phyloP scores from a whole-genome alignment of 2,113 vertebrate genomes.

The Sturnira hondurensis region DNA sequence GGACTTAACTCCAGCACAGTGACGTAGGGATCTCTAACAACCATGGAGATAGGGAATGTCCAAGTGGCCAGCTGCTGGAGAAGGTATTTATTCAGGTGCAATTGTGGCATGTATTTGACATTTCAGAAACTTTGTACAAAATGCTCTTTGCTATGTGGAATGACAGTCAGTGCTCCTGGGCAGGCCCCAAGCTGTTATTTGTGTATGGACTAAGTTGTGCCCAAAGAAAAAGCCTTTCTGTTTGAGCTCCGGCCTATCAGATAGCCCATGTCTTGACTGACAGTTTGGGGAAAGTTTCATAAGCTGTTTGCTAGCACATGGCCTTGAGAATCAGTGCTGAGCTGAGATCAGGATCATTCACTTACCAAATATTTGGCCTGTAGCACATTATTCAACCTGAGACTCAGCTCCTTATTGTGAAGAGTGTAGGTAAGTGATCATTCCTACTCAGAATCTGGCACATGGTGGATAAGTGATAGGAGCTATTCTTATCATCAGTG shows the following conservation, averaged over 20 bases:
- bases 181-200: background rate
- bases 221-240: background rate
- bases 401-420: background rate
- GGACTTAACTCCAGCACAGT: background rate
- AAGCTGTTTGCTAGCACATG: background rate
- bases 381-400: background rate
- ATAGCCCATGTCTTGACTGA: background rate
- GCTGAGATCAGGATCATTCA: background rate
- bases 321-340: background rate
- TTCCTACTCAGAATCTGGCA: background rate
- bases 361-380: background rate
- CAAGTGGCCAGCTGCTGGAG: background rate
- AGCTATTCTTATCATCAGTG: background rate
- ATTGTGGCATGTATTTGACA: background rate
- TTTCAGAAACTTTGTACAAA: background rate
- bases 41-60: background rate
- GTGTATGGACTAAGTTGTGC: background rate
- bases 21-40: background rate
- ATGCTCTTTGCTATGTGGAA: background rate
- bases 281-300: background rate
- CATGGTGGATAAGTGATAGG: background rate
- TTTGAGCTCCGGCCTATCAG: background rate
- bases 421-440: background rate
- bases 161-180: background rate
- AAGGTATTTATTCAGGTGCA: background rate